Conservation (phyloP, 2,797 vertebrate species). For the Pseudomugil tenellus region DNA sequence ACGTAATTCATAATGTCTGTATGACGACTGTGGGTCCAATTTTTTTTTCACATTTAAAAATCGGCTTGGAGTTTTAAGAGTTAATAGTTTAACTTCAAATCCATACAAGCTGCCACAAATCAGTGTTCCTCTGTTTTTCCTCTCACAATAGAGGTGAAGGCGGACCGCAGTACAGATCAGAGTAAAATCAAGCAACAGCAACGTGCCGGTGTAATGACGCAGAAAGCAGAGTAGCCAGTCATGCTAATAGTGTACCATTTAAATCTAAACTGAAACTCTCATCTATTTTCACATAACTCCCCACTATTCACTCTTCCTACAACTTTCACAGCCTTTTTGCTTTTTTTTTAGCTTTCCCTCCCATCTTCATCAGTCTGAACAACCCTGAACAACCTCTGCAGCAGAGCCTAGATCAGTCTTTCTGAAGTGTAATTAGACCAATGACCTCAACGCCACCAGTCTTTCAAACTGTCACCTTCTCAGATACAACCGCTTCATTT, state of each 20-base stretch:
- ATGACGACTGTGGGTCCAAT: background rate
- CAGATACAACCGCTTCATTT: conserved; percentile 61
- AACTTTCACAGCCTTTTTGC: conserved; percentile 15
- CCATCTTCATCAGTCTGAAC: conserved; percentile 42
- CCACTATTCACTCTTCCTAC: conserved; percentile 26
- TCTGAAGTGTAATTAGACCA: conserved; percentile 75
- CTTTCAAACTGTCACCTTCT: conserved; percentile 60
- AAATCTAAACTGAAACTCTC: conserved; percentile 58
- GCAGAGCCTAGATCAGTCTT: conserved; percentile 67
- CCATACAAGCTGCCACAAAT: conserved; percentile 6
- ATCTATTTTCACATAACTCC: conserved; percentile 32
- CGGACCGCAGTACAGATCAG: background rate
- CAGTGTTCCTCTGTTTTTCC: background rate
- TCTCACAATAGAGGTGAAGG: conserved; percentile 1
- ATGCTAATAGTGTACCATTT: conserved; percentile 33
- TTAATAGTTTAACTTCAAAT: background rate
- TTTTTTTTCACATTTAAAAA: background rate
- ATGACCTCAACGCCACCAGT: conserved; percentile 62
- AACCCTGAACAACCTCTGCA: conserved; percentile 48
- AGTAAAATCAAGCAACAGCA: background rate
- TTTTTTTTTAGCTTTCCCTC: conserved; percentile 22
- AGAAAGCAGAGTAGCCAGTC: conserved; percentile 14
- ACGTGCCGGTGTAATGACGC: conserved; percentile 21
- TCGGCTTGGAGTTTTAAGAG: background rate
- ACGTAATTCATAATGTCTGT: too few species aligned